Percentiles rank a stretch among this genome's conserved stretches.
Conservation (phyloP, 1,140 invertebrate genomes). For the Euglossa dilemma region DNA sequence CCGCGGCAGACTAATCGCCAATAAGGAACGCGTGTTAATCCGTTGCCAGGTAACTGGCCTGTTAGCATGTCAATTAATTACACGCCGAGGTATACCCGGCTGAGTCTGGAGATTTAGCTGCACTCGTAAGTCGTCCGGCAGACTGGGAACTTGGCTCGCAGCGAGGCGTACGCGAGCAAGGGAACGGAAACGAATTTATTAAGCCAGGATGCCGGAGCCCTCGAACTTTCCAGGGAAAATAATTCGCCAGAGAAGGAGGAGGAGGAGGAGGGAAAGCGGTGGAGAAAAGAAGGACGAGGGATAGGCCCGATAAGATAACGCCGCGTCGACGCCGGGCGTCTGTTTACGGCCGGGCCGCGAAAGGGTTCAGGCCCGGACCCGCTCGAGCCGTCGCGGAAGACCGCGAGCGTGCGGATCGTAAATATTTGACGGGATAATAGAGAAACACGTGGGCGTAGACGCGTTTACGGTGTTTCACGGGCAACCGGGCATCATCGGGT, state of each 20-base stretch:
- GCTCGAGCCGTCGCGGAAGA: neutral
- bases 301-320: constrained; percentile 60
- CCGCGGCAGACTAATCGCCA: neutral
- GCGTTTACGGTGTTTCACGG: constrained; percentile 19
- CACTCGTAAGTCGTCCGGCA: neutral
- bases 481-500: constrained; percentile 33
- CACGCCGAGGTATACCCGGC: neutral
- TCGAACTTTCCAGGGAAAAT: constrained; percentile 30
- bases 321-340: neutral
- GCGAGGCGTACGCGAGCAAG: no score
- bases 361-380: neutral
- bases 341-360: constrained; percentile 11
- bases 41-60: neutral
- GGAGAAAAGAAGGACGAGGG: constrained; percentile 46
- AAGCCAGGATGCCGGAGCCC: neutral
- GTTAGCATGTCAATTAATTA: constrained; percentile 33
- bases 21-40: constrained; percentile 11
- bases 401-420: constrained; percentile 48
- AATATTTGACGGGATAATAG: constrained; percentile 44
- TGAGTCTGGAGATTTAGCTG: neutral
- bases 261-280: neutral
- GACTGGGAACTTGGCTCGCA: no score
- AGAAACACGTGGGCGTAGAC: constrained; percentile 14
- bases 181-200: constrained; percentile 34
- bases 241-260: constrained; percentile 25